phyloP scores from a whole-genome alignment of 2,888 invertebrate species.

The Listrodromus nycthemerus region DNA sequence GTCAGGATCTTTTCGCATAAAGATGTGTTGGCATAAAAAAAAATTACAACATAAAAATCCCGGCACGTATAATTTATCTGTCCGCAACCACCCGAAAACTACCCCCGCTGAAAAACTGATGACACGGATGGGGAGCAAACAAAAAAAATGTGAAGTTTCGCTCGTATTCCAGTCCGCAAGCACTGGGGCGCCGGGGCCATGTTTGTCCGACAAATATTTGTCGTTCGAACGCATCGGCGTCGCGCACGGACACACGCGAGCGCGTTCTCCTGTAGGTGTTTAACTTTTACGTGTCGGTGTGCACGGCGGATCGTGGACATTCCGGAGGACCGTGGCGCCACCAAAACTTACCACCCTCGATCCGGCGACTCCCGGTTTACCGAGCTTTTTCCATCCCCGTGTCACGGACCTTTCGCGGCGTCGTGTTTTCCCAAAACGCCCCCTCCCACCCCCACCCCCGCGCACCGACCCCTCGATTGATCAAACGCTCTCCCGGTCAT shows the following conservation, averaged over 20 bases:
- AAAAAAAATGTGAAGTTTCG: slow-evolving; percentile 58
- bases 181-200: slow-evolving; percentile 36
- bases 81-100: background rate
- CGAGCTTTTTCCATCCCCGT: slow-evolving; percentile 7
- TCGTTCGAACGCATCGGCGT: slow-evolving; percentile 69
- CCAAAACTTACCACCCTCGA: slow-evolving; percentile 58
- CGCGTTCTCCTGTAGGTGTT: background rate
- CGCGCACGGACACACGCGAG: slow-evolving; percentile 36
- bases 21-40: background rate
- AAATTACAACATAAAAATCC: background rate
- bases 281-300: slow-evolving; percentile 27
- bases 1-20: no score
- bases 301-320: slow-evolving; percentile 36
- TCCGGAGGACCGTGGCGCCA: slow-evolving; percentile 53
- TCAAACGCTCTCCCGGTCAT: slow-evolving; percentile 58
- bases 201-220: slow-evolving; percentile 76
- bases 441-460: background rate
- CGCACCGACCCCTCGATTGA: no score
- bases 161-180: slow-evolving; percentile 23
- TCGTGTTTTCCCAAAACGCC: slow-evolving; percentile 50
- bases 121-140: slow-evolving; percentile 24
- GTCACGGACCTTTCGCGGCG: slow-evolving; percentile 1
- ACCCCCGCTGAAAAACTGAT: slow-evolving; percentile 39
- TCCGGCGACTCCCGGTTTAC: slow-evolving; percentile 4
- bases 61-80: background rate